Conservation (phyloP, 2,797 vertebrate species). For the Sciurus carolinensis region DNA sequence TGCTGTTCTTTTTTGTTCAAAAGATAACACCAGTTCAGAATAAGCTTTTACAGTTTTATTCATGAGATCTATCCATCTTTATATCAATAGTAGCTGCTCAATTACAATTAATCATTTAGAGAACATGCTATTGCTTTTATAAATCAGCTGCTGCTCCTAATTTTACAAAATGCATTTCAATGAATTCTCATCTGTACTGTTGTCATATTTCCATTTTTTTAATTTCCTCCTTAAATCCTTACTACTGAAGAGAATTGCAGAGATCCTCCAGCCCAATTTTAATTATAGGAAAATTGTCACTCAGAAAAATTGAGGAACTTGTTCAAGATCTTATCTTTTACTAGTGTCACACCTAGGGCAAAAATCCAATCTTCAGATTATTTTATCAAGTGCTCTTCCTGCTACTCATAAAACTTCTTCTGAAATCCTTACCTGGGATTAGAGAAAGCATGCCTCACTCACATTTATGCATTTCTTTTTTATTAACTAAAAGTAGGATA, state of each 20-base stretch:
- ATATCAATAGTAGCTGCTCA: conserved; percentile 71
- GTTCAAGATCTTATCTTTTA: conserved; percentile 68
- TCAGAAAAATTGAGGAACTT: conserved; percentile 46
- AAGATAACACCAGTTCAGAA: conserved; percentile 33
- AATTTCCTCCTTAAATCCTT: conserved; percentile 55
- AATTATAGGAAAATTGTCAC: conserved; percentile 71
- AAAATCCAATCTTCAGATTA: conserved; percentile 40
- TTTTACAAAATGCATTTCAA: conserved; percentile 72
- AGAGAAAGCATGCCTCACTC: neutral
- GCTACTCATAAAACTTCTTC: conserved; percentile 29
- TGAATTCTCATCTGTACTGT: conserved; percentile 54
- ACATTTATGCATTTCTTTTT: conserved; percentile 30
- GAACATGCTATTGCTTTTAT: conserved; percentile 63
- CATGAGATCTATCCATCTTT: conserved; percentile 59
- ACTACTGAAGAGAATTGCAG: conserved; percentile 29
- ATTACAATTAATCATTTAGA: conserved; percentile 73
- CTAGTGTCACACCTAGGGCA: conserved; percentile 20
- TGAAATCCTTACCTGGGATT: neutral
- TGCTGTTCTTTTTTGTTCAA: conserved; percentile 48
- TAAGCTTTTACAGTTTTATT: conserved; percentile 61
- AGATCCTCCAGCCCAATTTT: conserved; percentile 59
- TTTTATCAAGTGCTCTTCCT: conserved; percentile 40
- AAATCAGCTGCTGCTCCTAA: conserved; percentile 72
- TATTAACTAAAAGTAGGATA: neutral
- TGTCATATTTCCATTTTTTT: conserved; percentile 68